Evolutionary conservation across 2,797 vertebrate genomes (phyloP), one percentile per base, ranked within the genome.

Genomic region (Perodicticus potto): DNA sequence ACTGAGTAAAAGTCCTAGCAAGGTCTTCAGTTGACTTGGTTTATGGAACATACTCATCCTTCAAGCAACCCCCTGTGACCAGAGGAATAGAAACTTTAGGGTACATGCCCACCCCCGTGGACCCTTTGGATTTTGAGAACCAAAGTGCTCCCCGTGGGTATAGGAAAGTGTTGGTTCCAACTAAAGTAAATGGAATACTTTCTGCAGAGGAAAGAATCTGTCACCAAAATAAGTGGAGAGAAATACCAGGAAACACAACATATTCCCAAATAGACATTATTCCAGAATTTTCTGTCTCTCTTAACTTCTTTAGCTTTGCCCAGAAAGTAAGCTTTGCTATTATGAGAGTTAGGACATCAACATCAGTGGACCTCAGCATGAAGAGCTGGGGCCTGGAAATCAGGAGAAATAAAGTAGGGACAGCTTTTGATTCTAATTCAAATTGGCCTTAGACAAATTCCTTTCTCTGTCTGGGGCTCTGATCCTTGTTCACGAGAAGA

Each of bases 201-300:
- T 63, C 63, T 72, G 72, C 19, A 94, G 63, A 88, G 91, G 74
- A 65, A 92, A 91, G 25, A 69, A 19, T 37, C 29, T 92, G 23
- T 72, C 61, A 57, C 69, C 37, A 84, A 96, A 95, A 69, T 73
- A 77, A 94, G 67, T 16, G 11, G 9, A 92, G 32, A 76, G 85
- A 34, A 92, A 80, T 69, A 57, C 55, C 32, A 67, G 81, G 34
- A 96, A 87, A 57, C 53, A 49, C 23, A 91, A 70, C 23, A 25
- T 11, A 43, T 80, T 84, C 90, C n/a, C 57, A 94, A 86, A 80
- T 27, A 91, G 76, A 74, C 29, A 78, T 61, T 23, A 76, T 91
- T 82, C 82, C 16, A 43, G 91, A 69, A 65, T 16, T 49, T 94
- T 45, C 70, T 14, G 34, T 49, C 59, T 74, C 53, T 85, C 25